Base-by-base conservation (phyloP, 2,797 vertebrate genomes). In the Amblyraja radiata region DNA sequence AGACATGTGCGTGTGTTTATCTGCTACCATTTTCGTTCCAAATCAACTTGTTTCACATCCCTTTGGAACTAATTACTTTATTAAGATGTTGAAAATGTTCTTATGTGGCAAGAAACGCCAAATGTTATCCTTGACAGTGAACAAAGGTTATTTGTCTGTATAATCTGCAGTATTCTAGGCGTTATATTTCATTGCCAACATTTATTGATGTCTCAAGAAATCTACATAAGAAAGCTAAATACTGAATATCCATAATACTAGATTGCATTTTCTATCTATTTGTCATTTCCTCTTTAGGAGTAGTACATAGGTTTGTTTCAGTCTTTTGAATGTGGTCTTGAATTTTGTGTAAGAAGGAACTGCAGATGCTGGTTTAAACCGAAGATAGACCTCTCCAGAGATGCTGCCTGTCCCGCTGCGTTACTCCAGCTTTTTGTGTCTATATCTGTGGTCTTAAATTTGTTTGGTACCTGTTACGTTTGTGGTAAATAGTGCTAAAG, bases 241-340 rank as follows among this genome's bases (percentile, higher is more conserved):
- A 98, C 98, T 98, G 97, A 96, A 97, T 98, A 98, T 97, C 97
- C 96, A 94, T 93, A 74, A 74, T 74, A 25, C 6, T 74, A 94
- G 96, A 96, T 96, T 97, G 98, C 97, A 98, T 99, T 99, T 98
- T 96, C 96, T 96, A 99, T 98, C 97, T 98, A 98, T 97, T 97
- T 96, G 96, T 97, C 97, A 97, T 97, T 95, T 97, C 96, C 96
- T 98, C 96, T 96, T 97, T 96, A 96, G 96, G 97, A 97, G 95
- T 96, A 97, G 97, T 97, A 96, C 96, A 96, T 96, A 96, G 96
- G 96, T 97, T 96, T 96, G 95, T 95, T 95, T 95, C 95, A 95
- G 95, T 95, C 95, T 95, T 95, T 96, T 97, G 96, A 96, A 96
- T 95, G 95, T 96, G 94, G 96, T 96, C 96, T 97, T 98, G 98